These are phyloP conservation scores for Pleuronectes platessa DNA, from an alignment of 2,113 vertebrate species.

Conservation along the genomic window DNA sequence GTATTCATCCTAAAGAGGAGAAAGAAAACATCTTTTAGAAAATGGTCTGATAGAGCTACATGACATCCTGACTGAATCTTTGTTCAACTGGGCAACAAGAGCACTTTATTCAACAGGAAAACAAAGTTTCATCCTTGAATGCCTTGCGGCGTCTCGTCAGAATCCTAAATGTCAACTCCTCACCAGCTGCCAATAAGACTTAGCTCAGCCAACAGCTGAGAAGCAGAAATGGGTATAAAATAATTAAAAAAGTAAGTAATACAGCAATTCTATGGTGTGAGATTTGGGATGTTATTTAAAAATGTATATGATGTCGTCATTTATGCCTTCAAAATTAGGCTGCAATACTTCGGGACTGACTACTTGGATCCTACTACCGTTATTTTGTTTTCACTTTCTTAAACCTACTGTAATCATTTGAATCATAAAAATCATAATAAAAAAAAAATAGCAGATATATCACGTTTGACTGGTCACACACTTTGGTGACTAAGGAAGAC, in stretches of 20 bases:
- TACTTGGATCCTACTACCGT: too few species aligned
- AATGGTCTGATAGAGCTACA: background rate
- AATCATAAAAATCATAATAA: too few species aligned
- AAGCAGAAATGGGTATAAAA: background rate
- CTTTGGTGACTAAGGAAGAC: too few species aligned
- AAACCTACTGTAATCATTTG: too few species aligned
- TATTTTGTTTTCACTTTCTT: too few species aligned
- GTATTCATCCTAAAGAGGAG: constrained; percentile 88
- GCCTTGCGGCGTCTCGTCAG: background rate
- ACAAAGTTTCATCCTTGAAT: too few species aligned
- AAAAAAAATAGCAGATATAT: too few species aligned
- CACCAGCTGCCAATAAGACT: background rate
- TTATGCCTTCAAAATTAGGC: too few species aligned
- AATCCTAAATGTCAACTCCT: background rate
- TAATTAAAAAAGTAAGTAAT: background rate
- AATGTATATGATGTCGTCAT: background rate
- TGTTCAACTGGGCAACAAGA: background rate
- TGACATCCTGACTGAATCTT: background rate
- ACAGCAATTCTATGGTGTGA: background rate
- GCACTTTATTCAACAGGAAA: constrained; percentile 4
- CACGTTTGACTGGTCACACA: too few species aligned
- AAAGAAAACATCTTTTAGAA: background rate
- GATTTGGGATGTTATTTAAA: background rate
- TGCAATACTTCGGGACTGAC: too few species aligned
- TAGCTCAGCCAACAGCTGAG: background rate